phyloP scores from a whole-genome alignment of 1,140 invertebrate species.

The Drosophila ananassae region DNA sequence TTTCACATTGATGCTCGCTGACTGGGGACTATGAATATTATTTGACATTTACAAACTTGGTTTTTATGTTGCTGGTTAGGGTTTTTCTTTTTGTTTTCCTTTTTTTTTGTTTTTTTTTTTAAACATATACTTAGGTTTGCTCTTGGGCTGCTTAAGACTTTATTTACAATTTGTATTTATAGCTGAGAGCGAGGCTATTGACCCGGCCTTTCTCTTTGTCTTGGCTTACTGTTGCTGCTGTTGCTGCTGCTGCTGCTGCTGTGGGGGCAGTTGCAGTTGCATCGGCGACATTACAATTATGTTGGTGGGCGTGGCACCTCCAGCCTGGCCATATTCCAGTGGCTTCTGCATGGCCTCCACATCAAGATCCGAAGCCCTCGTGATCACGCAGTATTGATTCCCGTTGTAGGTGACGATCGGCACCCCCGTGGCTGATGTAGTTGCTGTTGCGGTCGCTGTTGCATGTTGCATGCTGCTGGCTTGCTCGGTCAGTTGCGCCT shows the following conservation, averaged over 20 bases:
- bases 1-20: slow-evolving; percentile 27
- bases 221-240: slow-evolving; percentile 47
- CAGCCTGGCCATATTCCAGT: slow-evolving; percentile 65
- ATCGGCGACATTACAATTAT: slow-evolving; percentile 81
- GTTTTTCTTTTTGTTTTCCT: slow-evolving; percentile 4
- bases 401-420: slow-evolving; percentile 82
- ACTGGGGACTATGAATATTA: slow-evolving; percentile 37
- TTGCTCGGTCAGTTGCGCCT: slow-evolving; percentile 81
- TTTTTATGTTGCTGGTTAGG: slow-evolving; percentile 20
- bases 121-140: slow-evolving; percentile 69
- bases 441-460: slow-evolving; percentile 16
- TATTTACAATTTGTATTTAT: slow-evolving; percentile 81
- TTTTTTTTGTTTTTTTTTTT: slow-evolving; percentile 15
- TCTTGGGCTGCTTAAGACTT: slow-evolving; percentile 74
- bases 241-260: slow-evolving; percentile 62
- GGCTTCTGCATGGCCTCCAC: slow-evolving; percentile 69
- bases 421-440: slow-evolving; percentile 38
- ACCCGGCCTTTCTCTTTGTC: slow-evolving; percentile 37
- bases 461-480: slow-evolving; percentile 83
- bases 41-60: slow-evolving; percentile 50
- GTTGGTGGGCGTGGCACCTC: slow-evolving; percentile 57
- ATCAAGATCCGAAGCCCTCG: slow-evolving; percentile 64
- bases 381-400: slow-evolving; percentile 81
- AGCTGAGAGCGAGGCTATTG: slow-evolving; percentile 28
- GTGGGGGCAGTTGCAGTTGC: slow-evolving; percentile 54